Evolutionary conservation across 2,113 vertebrate genomes (phyloP), one percentile per base, ranked within the genome.

Genomic region (Scophthalmus maximus): DNA sequence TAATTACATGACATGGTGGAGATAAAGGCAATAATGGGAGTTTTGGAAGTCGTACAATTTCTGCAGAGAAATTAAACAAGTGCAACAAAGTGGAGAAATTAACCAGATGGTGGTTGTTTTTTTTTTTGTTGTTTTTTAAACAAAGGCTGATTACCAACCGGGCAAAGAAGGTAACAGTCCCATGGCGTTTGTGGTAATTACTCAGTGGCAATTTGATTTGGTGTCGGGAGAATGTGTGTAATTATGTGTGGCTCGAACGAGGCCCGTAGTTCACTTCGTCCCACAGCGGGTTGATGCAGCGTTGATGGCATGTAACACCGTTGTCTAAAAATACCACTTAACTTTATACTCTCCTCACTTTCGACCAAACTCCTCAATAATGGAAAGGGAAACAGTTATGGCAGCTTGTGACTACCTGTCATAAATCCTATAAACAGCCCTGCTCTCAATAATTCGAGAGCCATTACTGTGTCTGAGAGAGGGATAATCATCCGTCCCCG

Each of bases 401-500:
- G 20, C 64, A 72, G 57, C 32, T 49, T 64, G 51, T 70, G 22
- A 52, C 60, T 23, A 70, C 60, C 47, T 76, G 72, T 73, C 62
- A 61, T 65, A 66, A 78, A 78, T 77, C 55, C 69, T 34, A 34
- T 65, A 68, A 79, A 88, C 68, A 75, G 58, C 42, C 53, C 47
- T 55, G 60, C 71, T 38, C 67, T 84, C 51, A 67, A 79, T 85
- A 52, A 82, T 89, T 68, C 79, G 22, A 62, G 49, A 51, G 56
- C 71, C 27, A 69, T 79, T 79, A 73, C 38, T 32, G 51, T 32
- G 56, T 87, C 68, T 78, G 38, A 25, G 73, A 76, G 72, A 71
- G 10, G 67, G 63, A 68, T 80, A 74, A 84, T 88, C 47, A 83
- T 84, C 60, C 44, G 66, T 83, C 69, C 70, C 64, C 53, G 63